Percentiles rank a stretch among this genome's conserved stretches.
These are phyloP conservation scores for Hydrolagus colliei DNA, from an alignment of 2,797 vertebrate species.

Conservation along the genomic window DNA sequence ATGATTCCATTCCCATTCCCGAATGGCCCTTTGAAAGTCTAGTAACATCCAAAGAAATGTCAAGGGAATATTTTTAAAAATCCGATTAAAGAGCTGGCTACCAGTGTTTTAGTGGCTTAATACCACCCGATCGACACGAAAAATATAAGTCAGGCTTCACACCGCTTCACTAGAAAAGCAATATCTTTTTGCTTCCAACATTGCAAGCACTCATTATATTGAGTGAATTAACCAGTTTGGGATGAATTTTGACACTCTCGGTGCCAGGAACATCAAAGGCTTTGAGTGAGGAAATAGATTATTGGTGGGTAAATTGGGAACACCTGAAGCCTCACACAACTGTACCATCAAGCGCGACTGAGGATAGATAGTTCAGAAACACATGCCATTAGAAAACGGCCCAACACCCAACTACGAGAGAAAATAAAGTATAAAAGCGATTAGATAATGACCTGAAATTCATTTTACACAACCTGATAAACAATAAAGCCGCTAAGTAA, in stretches of 20 bases:
- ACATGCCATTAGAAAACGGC: background rate
- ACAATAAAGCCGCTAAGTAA: background rate
- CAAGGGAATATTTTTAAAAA: too few relatives aligned
- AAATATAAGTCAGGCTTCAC: too few relatives aligned
- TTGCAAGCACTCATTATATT: background rate
- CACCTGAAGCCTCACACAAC: background rate
- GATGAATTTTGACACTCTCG: background rate
- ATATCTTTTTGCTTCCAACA: too few relatives aligned
- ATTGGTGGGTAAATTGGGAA: background rate
- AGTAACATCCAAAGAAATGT: too few relatives aligned
- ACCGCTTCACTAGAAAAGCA: too few relatives aligned
- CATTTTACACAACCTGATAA: background rate
- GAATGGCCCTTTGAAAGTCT: too few relatives aligned
- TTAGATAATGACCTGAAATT: background rate
- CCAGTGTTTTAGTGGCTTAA: too few relatives aligned
- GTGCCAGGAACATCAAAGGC: background rate
- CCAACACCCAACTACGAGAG: background rate
- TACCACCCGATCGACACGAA: too few relatives aligned
- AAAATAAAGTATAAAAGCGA: background rate
- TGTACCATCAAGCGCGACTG: background rate
- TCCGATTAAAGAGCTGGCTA: too few relatives aligned
- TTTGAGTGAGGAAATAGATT: background rate
- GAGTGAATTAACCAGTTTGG: background rate
- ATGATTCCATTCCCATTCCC: too few relatives aligned
- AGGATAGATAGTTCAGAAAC: background rate